Evolutionary conservation across 2,797 vertebrate genomes (phyloP).

Genomic region (Macropus fuliginosus): DNA sequence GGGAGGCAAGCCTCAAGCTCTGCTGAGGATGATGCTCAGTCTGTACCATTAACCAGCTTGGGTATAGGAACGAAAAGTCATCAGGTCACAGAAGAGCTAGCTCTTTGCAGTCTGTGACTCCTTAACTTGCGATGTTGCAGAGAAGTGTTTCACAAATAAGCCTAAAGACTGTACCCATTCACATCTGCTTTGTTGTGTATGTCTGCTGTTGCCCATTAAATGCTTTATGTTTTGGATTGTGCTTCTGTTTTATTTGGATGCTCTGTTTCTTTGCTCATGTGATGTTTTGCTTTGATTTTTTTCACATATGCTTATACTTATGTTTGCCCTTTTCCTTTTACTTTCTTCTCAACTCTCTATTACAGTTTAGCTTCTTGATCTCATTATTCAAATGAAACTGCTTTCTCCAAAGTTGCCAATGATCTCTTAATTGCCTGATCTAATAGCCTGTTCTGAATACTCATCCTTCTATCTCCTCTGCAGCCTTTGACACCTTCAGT

Average conservation of each 20-base stretch:
- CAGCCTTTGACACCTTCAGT: not conserved
- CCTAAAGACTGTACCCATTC: not conserved
- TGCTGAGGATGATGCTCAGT: not conserved
- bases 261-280: not conserved
- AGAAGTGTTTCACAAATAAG: not conserved
- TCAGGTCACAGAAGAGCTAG: not conserved
- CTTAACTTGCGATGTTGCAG: not conserved
- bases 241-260: not conserved
- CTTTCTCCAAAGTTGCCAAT: not conserved
- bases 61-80: not conserved
- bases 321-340: not conserved
- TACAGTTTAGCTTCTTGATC: not conserved
- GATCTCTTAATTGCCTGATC: not conserved
- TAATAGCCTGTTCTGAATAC: not conserved
- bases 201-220: not conserved
- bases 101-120: not conserved
- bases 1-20: conserved; percentile 56
- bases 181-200: not conserved
- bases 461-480: not conserved
- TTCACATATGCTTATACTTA: not conserved
- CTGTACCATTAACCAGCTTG: not conserved
- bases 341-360: not conserved
- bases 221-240: not conserved
- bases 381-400: not conserved
- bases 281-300: not conserved